Conservation (phyloP, 2,888 invertebrate genomes). For the Agrotis puta region DNA sequence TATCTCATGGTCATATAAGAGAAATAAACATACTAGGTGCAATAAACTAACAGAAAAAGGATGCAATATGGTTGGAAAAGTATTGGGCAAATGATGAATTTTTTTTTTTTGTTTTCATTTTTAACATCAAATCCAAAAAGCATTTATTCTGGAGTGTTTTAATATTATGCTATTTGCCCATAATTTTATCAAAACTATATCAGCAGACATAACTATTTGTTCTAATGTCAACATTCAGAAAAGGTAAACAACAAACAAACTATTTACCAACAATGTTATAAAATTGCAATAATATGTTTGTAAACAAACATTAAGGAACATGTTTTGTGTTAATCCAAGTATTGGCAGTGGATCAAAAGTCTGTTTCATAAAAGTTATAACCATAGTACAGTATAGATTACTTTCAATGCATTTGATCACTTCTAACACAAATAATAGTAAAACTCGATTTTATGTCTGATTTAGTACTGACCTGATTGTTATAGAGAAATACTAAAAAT, state of each 20-base stretch:
- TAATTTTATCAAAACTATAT: constrained; percentile 14
- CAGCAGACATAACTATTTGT: not conserved
- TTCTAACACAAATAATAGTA: constrained; percentile 44
- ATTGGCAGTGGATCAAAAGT: constrained; percentile 56
- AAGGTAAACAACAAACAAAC: constrained; percentile 11
- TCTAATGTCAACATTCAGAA: constrained; percentile 15
- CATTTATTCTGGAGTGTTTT: not conserved
- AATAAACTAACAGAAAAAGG: no score
- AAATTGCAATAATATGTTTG: constrained; percentile 32
- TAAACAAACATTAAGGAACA: constrained; percentile 46
- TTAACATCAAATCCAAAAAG: no score
- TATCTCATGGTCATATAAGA: no score
- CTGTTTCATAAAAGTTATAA: constrained; percentile 48
- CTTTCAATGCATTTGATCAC: constrained; percentile 49
- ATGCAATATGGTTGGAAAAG: no score
- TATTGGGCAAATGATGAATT: not conserved
- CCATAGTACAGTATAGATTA: constrained; percentile 35
- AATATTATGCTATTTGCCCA: not conserved
- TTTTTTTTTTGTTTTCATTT: not conserved
- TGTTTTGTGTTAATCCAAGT: constrained; percentile 26
- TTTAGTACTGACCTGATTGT: constrained; percentile 49
- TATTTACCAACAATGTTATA: constrained; percentile 8
- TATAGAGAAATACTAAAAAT: constrained; percentile 32
- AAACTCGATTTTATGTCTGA: constrained; percentile 40
- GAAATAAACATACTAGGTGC: no score